Percentiles rank a stretch among this genome's conserved stretches.
These are phyloP conservation scores for Tenthredo scrophulariae DNA, from an alignment of 2,888 invertebrate genomes.

Conservation along the genomic window DNA sequence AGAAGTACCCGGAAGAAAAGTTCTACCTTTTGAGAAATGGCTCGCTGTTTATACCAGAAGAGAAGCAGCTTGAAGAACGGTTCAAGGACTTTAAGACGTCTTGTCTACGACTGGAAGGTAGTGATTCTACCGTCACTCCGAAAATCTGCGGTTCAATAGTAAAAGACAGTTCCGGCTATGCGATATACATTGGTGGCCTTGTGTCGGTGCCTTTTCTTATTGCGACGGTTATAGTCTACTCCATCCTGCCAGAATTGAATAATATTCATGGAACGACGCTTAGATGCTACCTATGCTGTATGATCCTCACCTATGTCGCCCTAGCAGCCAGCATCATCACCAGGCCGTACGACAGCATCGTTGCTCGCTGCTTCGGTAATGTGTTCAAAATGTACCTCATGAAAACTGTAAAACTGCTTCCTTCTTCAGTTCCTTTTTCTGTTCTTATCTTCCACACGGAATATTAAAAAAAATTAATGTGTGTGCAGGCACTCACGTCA, in stretches of 20 bases:
- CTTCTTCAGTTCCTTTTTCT: background rate
- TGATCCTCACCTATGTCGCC: constrained; percentile 76
- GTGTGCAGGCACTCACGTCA: too few species aligned
- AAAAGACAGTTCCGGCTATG: background rate
- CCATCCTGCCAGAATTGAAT: constrained; percentile 83
- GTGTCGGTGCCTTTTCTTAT: constrained; percentile 86
- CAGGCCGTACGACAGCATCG: background rate
- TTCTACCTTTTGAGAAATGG: constrained; percentile 1
- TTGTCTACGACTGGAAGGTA: background rate
- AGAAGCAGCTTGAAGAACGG: background rate
- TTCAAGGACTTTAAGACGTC: background rate
- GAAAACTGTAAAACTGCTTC: background rate
- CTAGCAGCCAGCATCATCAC: background rate
- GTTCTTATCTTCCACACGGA: background rate
- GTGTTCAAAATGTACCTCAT: background rate
- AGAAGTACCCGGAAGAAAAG: background rate
- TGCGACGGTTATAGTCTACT: constrained; percentile 85
- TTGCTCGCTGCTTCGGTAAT: background rate
- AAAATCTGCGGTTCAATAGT: background rate
- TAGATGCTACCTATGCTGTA: constrained; percentile 84
- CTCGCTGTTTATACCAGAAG: background rate
- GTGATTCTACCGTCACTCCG: background rate
- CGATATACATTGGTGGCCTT: background rate
- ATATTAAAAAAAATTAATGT: too few species aligned
- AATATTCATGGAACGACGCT: constrained; percentile 86